These are phyloP conservation scores for Marcusenius ussheri DNA, from an alignment of 2,113 vertebrate species.

Conservation along the genomic window DNA sequence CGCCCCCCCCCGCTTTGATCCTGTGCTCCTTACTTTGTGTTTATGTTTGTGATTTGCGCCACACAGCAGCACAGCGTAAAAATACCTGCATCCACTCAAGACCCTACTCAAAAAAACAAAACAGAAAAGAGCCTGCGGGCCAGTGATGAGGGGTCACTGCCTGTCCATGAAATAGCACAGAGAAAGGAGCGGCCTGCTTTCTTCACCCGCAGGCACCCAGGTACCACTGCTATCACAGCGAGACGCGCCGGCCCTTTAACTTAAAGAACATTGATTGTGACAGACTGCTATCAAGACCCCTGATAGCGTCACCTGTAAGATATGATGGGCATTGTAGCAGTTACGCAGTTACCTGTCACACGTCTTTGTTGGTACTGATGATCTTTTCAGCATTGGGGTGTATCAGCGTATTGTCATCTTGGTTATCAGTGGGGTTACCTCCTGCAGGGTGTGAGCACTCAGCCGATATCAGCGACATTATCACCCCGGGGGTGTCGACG, in stretches of 20 bases:
- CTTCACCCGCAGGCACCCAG: not conserved
- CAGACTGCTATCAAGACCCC: not conserved
- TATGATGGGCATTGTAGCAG: not conserved
- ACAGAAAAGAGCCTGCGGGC: not conserved
- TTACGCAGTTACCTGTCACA: not conserved
- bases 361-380: not conserved
- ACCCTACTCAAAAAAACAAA: not conserved
- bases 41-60: conserved; percentile 7
- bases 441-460: not conserved
- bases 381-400: not conserved
- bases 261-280: not conserved
- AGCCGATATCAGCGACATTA: not conserved
- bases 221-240: not conserved
- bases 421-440: not conserved
- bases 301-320: not conserved
- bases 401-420: not conserved
- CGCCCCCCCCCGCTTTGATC: conserved; percentile 8
- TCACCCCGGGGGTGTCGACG: not conserved
- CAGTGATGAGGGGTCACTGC: not conserved
- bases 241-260: not conserved
- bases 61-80: not conserved
- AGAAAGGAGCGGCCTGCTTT: not conserved
- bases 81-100: conserved; percentile 3
- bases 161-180: not conserved
- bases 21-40: not conserved